Base-by-base conservation (phyloP, 2,888 invertebrate species). In the Ectobius pallidus region DNA sequence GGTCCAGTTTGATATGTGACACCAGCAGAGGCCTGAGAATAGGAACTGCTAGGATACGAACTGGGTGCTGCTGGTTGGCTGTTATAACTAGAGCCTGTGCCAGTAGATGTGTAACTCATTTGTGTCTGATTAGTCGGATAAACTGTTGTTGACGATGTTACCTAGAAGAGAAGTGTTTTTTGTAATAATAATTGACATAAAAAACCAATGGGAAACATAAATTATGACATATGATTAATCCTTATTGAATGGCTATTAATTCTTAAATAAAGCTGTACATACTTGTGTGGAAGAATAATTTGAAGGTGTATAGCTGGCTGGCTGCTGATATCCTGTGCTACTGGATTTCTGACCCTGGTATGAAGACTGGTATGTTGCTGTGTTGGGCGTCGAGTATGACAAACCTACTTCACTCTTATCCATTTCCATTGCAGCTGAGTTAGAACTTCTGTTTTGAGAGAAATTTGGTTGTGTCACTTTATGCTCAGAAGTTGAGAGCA, bases 341-440 rank as follows among this genome's bases (percentile, higher is more conserved):
- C 75, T 71, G 49, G 75, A 78, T 77, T 80, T 86, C 80, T 79
- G 82, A 61, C 81, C 80, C 70, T 82, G 82, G 68, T 83, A 83
- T 69, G 75, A 74, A 58, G 76, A 72, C 71, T 73, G 76, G 63
- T 76, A 76, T n/a, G 73, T 71, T 14, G 69, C 74, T 32, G 74
- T 44, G 77, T 71, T 75, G 16, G 75, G 67, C 18, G 75, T 58
- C 42, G 75, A 74, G 68, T 75, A 76, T 16, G 75, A 73, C 7
- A 76, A 73, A 42, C 75, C 75, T 20, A 75, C 75, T 46, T 76
- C 76, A 70, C 49, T 75, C 63, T 76, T 76, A 27, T 75, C 76
- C 58, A 76, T 72, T 39, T 76, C 76, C 61, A 75, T 65, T 27
- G 71, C 74, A 34, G 73, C 27, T 34, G 75, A 72, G 49, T 55